phyloP scores from a whole-genome alignment of 1,140 invertebrate species.

The Adoxophyes honmai region DNA sequence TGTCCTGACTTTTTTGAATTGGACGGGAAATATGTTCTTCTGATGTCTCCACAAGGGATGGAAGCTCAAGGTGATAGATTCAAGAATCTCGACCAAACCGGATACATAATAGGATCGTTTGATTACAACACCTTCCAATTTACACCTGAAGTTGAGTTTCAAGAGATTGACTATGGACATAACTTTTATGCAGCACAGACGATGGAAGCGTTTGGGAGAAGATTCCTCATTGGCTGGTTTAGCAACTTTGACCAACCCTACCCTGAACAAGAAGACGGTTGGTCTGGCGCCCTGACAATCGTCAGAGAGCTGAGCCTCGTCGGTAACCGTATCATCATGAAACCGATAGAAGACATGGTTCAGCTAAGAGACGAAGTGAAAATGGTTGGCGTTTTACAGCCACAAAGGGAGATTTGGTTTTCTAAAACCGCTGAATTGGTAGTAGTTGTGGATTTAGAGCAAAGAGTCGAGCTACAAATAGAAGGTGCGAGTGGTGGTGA shows the following conservation, averaged over 20 bases:
- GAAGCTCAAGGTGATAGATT: conserved; percentile 58
- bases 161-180: conserved; percentile 67
- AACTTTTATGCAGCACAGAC: conserved; percentile 71
- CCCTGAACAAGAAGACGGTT: conserved; percentile 60
- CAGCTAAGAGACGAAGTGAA: conserved; percentile 37
- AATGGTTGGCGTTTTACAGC: conserved; percentile 29
- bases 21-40: conserved; percentile 59
- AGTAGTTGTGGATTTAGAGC: conserved; percentile 36
- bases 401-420: conserved; percentile 32
- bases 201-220: conserved; percentile 49
- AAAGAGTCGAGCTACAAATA: conserved; percentile 46
- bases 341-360: conserved; percentile 45
- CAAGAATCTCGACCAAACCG: conserved; percentile 63
- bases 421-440: conserved; percentile 51
- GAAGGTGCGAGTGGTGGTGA: conserved; percentile 49
- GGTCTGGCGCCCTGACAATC: conserved; percentile 63
- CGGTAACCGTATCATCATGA: conserved; percentile 46
- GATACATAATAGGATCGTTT: conserved; percentile 64
- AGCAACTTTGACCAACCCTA: conserved; percentile 63
- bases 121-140: conserved; percentile 61
- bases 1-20: conserved; percentile 69
- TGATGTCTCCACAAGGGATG: conserved; percentile 68
- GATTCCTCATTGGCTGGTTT: conserved; percentile 63
- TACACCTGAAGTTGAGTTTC: conserved; percentile 46
- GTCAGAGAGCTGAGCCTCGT: conserved; percentile 53